Evolutionary conservation across 1,140 invertebrate species (phyloP).

Genomic region (Drosophila sproati): DNA sequence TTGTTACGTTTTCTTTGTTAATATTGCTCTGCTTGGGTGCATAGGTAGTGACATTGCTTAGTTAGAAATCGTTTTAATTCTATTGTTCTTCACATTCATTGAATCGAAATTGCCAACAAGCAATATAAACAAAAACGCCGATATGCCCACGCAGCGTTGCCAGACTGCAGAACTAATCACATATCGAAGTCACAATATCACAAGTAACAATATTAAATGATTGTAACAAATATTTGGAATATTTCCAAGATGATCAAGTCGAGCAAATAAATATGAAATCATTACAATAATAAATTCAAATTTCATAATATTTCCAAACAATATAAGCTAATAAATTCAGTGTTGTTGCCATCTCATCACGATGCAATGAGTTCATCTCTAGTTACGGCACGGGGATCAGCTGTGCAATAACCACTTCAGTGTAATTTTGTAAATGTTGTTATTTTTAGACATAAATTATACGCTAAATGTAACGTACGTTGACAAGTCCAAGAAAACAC

Average conservation of each 20-base stretch:
- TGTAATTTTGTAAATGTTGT: conserved; percentile 19
- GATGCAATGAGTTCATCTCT: conserved; percentile 14
- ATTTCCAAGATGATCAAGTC: background rate
- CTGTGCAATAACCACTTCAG: conserved; percentile 24
- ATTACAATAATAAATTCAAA: no score
- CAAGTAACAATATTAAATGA: background rate
- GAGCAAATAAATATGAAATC: background rate
- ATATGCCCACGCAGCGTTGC: conserved; percentile 30
- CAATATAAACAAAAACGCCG: conserved; percentile 54
- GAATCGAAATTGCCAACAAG: conserved; percentile 50
- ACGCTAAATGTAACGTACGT: conserved; percentile 20
- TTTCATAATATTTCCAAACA: background rate
- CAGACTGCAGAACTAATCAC: background rate
- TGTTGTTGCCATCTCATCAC: background rate
- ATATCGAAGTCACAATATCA: conserved; percentile 3
- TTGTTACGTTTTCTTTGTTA: conserved; percentile 29
- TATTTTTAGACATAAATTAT: conserved; percentile 25
- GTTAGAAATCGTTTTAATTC: conserved; percentile 13
- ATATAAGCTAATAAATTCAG: background rate
- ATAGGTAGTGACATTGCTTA: conserved; percentile 55
- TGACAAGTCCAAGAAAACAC: conserved; percentile 22
- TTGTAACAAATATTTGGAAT: background rate
- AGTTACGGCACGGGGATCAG: conserved; percentile 25
- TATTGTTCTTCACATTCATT: conserved; percentile 11
- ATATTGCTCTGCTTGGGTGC: conserved; percentile 24